Conservation (phyloP, 2,888 invertebrate genomes). For the Ashinkailepas kermadecensis region DNA sequence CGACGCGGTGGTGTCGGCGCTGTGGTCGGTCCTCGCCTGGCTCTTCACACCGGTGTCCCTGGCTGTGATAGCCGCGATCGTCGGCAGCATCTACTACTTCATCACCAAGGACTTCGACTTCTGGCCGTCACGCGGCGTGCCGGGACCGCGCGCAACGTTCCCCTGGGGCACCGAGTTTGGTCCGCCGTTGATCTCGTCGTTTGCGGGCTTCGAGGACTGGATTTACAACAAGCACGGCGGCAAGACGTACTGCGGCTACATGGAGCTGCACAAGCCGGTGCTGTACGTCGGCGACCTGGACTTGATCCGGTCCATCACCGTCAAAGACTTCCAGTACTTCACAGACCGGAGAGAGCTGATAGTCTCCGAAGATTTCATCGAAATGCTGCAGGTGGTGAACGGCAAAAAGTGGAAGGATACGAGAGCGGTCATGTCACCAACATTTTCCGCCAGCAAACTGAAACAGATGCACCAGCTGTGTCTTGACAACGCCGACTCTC, state of each 20-base stretch:
- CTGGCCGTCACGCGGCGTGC: too few relatives aligned
- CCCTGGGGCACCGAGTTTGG: too few relatives aligned
- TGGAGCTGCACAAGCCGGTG: not conserved
- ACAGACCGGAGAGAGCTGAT: not conserved
- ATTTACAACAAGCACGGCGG: not conserved
- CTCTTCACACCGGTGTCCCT: too few relatives aligned
- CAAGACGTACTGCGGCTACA: not conserved
- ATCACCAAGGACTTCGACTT: too few relatives aligned
- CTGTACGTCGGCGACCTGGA: not conserved
- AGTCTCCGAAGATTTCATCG: not conserved
- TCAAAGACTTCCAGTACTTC: not conserved
- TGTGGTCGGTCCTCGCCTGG: too few relatives aligned
- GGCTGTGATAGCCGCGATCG: too few relatives aligned
- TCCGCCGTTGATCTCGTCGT: too few relatives aligned
- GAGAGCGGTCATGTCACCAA: slow-evolving; percentile 55
- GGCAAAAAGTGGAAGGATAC: slow-evolving; percentile 57
- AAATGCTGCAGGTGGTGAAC: not conserved
- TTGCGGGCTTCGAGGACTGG: not conserved
- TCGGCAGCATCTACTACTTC: too few relatives aligned
- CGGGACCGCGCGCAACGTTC: too few relatives aligned
- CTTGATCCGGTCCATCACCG: not conserved
- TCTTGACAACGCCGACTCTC: not conserved
- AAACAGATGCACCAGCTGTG: slow-evolving; percentile 44
- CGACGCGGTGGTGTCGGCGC: too few relatives aligned
- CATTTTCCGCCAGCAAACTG: slow-evolving; percentile 59